These are phyloP conservation scores for Melanotus villosus DNA, from an alignment of 2,888 invertebrate species.

Conservation along the genomic window DNA sequence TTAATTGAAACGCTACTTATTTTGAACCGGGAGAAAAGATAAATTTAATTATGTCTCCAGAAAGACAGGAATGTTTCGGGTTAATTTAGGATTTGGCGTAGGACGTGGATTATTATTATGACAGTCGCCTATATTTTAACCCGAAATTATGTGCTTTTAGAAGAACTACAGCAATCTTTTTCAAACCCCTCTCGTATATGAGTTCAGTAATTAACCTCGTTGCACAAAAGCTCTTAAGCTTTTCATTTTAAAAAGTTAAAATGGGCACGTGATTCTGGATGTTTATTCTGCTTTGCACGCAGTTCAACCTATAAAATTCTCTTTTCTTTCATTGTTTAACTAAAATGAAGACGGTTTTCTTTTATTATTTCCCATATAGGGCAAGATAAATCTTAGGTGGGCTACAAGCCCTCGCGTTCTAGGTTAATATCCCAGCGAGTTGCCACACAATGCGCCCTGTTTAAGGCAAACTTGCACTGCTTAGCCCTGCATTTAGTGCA, in stretches of 20 bases:
- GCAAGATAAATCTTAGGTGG: constrained; percentile 32
- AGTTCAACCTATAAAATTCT: not conserved
- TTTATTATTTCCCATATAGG: constrained; percentile 30
- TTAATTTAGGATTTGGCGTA: constrained; percentile 25
- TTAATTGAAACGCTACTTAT: constrained; percentile 2
- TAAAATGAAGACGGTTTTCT: constrained; percentile 14
- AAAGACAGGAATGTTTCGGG: constrained; percentile 19
- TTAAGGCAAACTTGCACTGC: constrained; percentile 51
- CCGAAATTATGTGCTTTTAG: not conserved
- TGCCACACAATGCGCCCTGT: constrained; percentile 38
- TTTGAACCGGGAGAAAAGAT: not conserved
- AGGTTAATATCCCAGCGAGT: constrained; percentile 46
- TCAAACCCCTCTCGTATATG: not conserved
- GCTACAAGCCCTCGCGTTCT: constrained; percentile 45
- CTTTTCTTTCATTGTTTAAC: not conserved
- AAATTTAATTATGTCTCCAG: constrained; percentile 20
- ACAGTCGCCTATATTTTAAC: constrained; percentile 16
- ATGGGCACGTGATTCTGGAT: not conserved
- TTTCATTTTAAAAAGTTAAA: constrained; percentile 5
- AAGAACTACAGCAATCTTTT: not conserved
- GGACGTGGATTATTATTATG: constrained; percentile 21
- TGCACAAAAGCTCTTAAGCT: constrained; percentile 10
- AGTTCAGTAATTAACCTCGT: constrained; percentile 3
- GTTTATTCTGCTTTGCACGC: not conserved
- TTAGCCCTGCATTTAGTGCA: constrained; percentile 57